Evolutionary conservation across 2,888 invertebrate genomes (phyloP), one percentile per base, ranked within the genome.

Genomic region (Chrysomela aeneicollis): DNA sequence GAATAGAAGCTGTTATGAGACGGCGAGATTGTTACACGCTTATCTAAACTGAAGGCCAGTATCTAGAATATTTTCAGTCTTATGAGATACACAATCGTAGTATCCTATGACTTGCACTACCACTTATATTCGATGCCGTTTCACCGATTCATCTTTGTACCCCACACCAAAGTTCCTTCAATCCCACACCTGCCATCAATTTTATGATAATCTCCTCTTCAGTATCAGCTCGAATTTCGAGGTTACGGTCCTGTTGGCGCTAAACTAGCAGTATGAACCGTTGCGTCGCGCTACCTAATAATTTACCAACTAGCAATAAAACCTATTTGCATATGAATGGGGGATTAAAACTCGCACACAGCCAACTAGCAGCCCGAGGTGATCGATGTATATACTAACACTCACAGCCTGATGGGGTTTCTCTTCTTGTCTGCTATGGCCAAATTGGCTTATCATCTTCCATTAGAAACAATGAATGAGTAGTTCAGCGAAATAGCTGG

Each of bases 291-390:
- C 61, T 58, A 65, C 71, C 76, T 81, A 81, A 81, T 81, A 80
- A 81, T 81, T 79, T 79, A 78, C 74, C 76, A 80, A 79, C 79
- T 80, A 78, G 80, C 80, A 81, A 82, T 81, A 79, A 82, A 81
- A 80, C 77, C 78, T 76, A 82, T 82, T 81, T 82, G 80, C 82
- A 82, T 82, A 78, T 79, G 81, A 81, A 82, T 82, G 71, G 82
- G 75, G 79, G 80, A 81, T 82, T 82, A 82, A 81, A 80, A 81
- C 78, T 79, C 78, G 71, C 70, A 71, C 73, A 32, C 61, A 57
- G 61, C 61, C 59, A 46, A 4, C 15, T 42, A 42, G 52, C 58
- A 54, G 61, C 49, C 61, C 21, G 32, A 26, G 60, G 50, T 61
- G 57, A 64, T 61, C 60, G 50, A 64, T 57, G 57, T 61, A 47